Base-by-base conservation (phyloP, 1,140 invertebrate genomes). In the Polypedilum vanderplanki region DNA sequence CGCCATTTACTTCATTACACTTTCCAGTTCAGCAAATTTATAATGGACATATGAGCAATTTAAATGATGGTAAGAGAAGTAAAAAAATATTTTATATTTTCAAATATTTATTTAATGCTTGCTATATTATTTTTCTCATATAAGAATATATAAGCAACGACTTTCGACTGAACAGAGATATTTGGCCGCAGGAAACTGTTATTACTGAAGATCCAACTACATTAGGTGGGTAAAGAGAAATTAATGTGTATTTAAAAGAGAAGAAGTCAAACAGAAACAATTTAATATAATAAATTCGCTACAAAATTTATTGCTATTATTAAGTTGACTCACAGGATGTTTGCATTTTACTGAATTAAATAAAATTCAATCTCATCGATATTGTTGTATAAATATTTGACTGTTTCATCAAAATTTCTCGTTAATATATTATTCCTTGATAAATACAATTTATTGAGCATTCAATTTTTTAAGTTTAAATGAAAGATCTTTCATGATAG, bases 1-100 rank as follows among this genome's bases (percentile, higher is more conserved):
- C 65, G 10, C 17, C 15, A 3, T 70, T 18, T 22, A 18, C 65
- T 1, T 9, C 65, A 70, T 10, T 22, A 7, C 65, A 20, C 8
- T 70, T 70, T 70, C 65, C 65, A 7, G 10, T 18, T 18, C 65
- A 70, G 18, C 65, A 70, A 70, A 70, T 70, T 18, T 70, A 70
- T 12, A 70, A 22, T 70, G 65, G 65, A 18, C 65, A 70, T 12
- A 18, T 70, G 17, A 70, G 65, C 65, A 70, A 70, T 70, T 12
- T 70, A 22, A 18, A 70, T 70, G 65, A 70, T 8, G 65, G 65
- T 57, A 15, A 1, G 12, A 18, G 17, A 1, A 33, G 24, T 5
- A 33, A n/a, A n/a, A n/a, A n/a, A n/a, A 33, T 33, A 20, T 70
- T 70, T 18, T 2, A 67, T 18, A 3, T 15, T 17, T 17, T 3